These are phyloP conservation scores for Anthoscopus minutus DNA, from an alignment of 2,113 vertebrate genomes.

Conservation along the genomic window DNA sequence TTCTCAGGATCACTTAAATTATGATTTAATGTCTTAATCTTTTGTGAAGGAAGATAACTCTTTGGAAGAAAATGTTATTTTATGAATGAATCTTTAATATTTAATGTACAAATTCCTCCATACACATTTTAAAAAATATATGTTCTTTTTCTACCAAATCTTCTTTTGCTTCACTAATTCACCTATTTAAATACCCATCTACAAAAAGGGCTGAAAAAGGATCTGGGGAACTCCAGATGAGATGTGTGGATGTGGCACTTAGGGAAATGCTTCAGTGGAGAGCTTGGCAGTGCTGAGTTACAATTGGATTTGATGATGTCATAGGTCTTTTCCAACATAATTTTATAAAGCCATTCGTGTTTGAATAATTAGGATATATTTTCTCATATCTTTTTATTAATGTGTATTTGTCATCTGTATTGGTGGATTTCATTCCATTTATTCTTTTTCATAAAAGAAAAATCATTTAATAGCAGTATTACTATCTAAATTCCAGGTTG, in stretches of 20 bases:
- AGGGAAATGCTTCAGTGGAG: background rate
- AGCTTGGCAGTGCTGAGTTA: background rate
- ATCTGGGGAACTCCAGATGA: background rate
- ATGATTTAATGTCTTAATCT: background rate
- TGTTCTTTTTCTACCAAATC: background rate
- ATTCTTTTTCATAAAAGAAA: background rate
- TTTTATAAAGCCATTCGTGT: background rate
- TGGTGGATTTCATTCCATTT: background rate
- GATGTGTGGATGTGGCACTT: rapidly evolving
- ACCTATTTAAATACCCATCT: background rate
- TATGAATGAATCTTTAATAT: background rate
- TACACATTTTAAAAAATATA: background rate
- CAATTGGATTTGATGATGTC: background rate
- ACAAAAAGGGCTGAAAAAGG: background rate
- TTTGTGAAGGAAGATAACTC: background rate
- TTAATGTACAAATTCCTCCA: background rate
- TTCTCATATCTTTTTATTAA: background rate
- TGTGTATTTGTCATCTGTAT: background rate
- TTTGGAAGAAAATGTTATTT: background rate
- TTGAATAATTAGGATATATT: background rate
- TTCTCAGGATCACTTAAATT: background rate
- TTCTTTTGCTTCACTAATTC: background rate
- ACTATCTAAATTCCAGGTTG: background rate
- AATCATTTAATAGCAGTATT: background rate
- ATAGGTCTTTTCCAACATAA: background rate